Evolutionary conservation across 2,113 vertebrate species (phyloP), one percentile per base, ranked within the genome.

Genomic region (Gymnocephalus cernua): DNA sequence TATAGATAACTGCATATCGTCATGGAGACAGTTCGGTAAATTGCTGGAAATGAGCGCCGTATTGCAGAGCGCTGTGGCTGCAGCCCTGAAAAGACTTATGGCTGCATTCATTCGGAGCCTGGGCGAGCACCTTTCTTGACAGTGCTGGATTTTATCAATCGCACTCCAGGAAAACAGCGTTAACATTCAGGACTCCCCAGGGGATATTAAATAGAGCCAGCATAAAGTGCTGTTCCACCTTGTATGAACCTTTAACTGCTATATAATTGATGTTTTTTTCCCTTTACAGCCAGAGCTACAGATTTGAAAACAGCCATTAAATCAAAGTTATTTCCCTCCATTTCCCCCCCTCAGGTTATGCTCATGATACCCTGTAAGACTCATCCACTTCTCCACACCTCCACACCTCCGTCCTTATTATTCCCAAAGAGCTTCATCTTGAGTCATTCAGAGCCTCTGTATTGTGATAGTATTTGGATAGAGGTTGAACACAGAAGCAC

Each of bases 1-100:
- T 27, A 71, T 41, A 90, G 75, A 91, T 90, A 86, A 88, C 79
- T 47, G 59, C 83, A 89, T 86, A 82, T 92, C 74, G 35, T 75
- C 84, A 87, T 77, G 69, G 58, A 51, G 80, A 80, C 72, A 76
- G 75, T 77, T 80, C 15, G 6, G 83, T 82, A 89, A 92, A 91
- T 91, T 64, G 77, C 75, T 84, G 80, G 76, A 87, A 89, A 86
- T 75, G 50, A 86, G 79, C 21, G 15, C 29, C 3, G 25, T 79
- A 25, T 25, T 32, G 44, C 86, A 59, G 63, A 75, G 68, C 3
- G 15, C 68, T n/a, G 72, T 13, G 4, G 63, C 65, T 45, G 25
- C 56, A 29, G 14, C 48, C 71, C 65, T 67, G 21, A 62, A 53
- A 82, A 80, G 71, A 87, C 66, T 48, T 44, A 77, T 50, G 44